Evolutionary conservation across 2,113 vertebrate genomes (phyloP).

Genomic region (Pelvicachromis taeniatus): DNA sequence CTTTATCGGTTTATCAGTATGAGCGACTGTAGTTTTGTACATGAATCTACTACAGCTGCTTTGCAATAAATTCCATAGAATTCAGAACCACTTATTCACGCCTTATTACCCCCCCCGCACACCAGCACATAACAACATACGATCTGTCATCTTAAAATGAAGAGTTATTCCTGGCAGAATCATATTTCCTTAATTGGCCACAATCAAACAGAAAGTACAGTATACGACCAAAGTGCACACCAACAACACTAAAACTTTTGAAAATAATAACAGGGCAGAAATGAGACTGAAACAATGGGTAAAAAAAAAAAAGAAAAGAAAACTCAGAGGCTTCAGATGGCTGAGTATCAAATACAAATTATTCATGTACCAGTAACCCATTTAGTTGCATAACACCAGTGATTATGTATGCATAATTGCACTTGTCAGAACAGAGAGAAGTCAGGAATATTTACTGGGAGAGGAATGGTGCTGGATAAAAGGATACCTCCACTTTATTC

Average conservation of each 20-base stretch:
- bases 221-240: neutral
- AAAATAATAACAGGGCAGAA: neutral
- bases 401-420: conserved; percentile 69
- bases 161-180: neutral
- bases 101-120: neutral
- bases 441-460: conserved; percentile 41
- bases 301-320: neutral
- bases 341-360: conserved; percentile 59
- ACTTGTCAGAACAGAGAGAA: conserved; percentile 45
- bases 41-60: neutral
- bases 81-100: neutral
- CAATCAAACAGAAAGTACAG: neutral
- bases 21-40: neutral
- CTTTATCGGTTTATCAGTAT: neutral
- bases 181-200: neutral
- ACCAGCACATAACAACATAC: neutral
- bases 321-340: conserved; percentile 26
- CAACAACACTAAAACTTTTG: neutral
- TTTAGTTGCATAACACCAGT: conserved; percentile 67
- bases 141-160: neutral
- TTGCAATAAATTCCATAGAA: neutral
- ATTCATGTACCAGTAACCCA: conserved; percentile 73
- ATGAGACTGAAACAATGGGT: neutral
- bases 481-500: conserved; percentile 20
- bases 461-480: conserved; percentile 22